These are phyloP conservation scores for Brachionus rotundiformis DNA, from an alignment of 1,140 invertebrate species.

Conservation along the genomic window DNA sequence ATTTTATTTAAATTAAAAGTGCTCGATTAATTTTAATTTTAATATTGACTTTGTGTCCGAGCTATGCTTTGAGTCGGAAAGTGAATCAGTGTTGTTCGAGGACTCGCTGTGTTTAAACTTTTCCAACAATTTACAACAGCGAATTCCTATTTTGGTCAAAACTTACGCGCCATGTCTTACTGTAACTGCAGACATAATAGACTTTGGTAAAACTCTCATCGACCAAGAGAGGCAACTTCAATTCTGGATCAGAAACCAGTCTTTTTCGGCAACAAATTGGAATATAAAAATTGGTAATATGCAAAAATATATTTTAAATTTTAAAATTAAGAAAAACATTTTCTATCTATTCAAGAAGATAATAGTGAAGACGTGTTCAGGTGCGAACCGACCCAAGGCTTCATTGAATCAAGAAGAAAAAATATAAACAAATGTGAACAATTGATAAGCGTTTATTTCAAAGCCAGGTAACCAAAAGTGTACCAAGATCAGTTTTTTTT, in stretches of 20 bases:
- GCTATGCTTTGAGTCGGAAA: background rate
- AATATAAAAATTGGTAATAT: conserved; percentile 12
- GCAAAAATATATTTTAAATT: background rate
- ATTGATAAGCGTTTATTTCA: conserved; percentile 32
- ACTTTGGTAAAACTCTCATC: conserved; percentile 3
- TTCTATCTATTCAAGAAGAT: background rate
- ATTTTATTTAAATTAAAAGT: background rate
- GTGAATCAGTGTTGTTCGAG: background rate
- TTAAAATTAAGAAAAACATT: background rate
- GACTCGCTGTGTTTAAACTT: background rate
- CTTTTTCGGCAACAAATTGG: conserved; percentile 34
- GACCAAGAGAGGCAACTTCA: conserved; percentile 3
- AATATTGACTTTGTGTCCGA: background rate
- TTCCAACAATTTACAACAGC: background rate
- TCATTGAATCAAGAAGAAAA: background rate
- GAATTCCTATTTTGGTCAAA: background rate
- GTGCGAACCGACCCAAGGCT: background rate
- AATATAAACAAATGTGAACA: conserved; percentile 8
- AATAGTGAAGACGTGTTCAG: background rate
- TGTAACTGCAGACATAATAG: background rate
- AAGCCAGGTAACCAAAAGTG: background rate
- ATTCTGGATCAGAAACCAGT: conserved; percentile 30
- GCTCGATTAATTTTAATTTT: background rate
- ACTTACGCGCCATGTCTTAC: background rate
- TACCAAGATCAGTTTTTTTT: too few relatives aligned